Conservation (phyloP, 2,797 vertebrate species). For the Avahi laniger region DNA sequence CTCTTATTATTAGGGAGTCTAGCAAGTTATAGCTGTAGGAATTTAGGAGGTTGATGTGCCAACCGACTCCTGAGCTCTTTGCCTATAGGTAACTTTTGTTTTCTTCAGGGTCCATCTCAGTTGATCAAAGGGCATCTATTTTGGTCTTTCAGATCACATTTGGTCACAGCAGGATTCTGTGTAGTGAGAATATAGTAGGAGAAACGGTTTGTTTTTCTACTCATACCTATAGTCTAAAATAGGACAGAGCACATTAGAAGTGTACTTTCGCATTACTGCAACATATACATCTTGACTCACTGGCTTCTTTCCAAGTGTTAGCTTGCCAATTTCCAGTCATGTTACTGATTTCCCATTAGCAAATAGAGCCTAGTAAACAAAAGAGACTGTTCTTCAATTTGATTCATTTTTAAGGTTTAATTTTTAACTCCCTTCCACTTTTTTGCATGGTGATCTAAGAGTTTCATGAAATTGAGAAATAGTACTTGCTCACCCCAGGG, state of each 20-base stretch:
- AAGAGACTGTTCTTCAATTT: neutral
- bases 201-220: neutral
- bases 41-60: neutral
- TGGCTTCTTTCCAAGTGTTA: neutral
- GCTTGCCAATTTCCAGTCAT: neutral
- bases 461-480: constrained; percentile 19
- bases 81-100: neutral
- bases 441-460: neutral
- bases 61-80: neutral
- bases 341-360: constrained; percentile 2
- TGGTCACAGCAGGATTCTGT: neutral
- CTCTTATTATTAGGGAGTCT: neutral
- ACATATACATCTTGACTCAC: neutral
- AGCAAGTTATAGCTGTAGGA: neutral
- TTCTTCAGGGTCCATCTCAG: neutral
- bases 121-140: neutral
- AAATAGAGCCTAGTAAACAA: neutral
- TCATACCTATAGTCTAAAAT: neutral
- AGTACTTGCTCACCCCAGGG: neutral
- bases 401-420: neutral
- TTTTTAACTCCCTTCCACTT: neutral
- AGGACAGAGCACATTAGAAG: neutral
- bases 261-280: neutral
- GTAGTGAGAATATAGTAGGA: neutral
- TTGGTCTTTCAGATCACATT: neutral